Evolutionary conservation across 2,888 invertebrate genomes (phyloP).

Genomic region (Cremastinae sp.): DNA sequence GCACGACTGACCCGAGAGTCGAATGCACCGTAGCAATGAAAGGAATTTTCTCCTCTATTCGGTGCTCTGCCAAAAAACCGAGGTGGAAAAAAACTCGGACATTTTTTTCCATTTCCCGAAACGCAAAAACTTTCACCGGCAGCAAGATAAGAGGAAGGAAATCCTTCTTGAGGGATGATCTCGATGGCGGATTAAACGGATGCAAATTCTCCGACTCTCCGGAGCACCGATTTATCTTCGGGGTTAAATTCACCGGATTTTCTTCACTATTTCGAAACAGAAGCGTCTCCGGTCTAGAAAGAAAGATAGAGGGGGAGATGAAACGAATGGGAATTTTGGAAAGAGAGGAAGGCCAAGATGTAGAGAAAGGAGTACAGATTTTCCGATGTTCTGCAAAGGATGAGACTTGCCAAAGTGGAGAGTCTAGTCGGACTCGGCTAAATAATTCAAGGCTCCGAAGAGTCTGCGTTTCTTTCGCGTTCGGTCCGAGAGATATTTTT

Average conservation of each 20-base stretch:
- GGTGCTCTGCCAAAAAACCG: too few relatives aligned
- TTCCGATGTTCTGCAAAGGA: conserved; percentile 30
- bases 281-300: neutral
- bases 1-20: conserved; percentile 3
- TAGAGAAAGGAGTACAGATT: conserved; percentile 28
- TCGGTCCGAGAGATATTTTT: conserved; percentile 37
- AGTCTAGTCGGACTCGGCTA: conserved; percentile 23
- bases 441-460: conserved; percentile 49
- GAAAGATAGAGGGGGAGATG: neutral
- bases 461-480: conserved; percentile 6
- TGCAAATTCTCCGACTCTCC: too few relatives aligned
- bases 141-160: too few relatives aligned
- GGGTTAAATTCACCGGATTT: neutral
- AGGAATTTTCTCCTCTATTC: neutral
- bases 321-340: conserved; percentile 26
- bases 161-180: too few relatives aligned
- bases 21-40: neutral
- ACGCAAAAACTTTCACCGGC: neutral
- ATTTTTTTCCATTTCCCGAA: neutral
- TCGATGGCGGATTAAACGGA: too few relatives aligned
- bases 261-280: too few relatives aligned
- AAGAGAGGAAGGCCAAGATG: neutral
- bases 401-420: neutral
- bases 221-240: too few relatives aligned
- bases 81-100: neutral